phyloP scores from a whole-genome alignment of 2,113 vertebrate species.

The Scortum barcoo region DNA sequence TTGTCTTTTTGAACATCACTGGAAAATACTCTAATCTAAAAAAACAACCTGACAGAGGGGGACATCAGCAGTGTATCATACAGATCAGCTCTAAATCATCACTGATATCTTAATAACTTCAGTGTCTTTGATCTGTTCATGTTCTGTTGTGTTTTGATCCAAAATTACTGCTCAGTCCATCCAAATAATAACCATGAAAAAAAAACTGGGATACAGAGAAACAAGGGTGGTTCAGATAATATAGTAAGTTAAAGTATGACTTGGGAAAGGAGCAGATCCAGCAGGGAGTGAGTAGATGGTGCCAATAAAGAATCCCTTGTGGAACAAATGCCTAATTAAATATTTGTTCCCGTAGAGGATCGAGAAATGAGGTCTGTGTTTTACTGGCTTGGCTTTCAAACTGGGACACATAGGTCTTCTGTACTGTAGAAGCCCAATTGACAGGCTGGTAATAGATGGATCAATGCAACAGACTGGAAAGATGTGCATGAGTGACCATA shows the following conservation, averaged over 20 bases:
- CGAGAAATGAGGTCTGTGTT: slow-evolving; percentile 66
- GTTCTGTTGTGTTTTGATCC: not conserved
- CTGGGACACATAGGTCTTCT: slow-evolving; percentile 61
- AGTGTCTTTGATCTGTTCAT: not conserved
- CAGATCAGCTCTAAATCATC: slow-evolving; percentile 1
- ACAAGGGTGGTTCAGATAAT: slow-evolving; percentile 4
- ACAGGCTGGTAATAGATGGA: slow-evolving; percentile 50
- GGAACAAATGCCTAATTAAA: slow-evolving; percentile 60
- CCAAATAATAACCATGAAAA: not conserved
- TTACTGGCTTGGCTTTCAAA: slow-evolving; percentile 64
- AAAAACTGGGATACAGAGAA: not conserved
- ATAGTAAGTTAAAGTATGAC: slow-evolving; percentile 18
- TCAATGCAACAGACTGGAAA: slow-evolving; percentile 73
- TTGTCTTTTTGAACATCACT: not conserved
- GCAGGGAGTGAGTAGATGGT: slow-evolving; percentile 12
- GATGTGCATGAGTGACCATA: slow-evolving; percentile 52
- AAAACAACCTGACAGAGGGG: not conserved
- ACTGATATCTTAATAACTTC: not conserved
- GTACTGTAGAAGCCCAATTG: slow-evolving; percentile 22
- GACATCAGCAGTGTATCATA: not conserved
- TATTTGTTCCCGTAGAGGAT: slow-evolving; percentile 55
- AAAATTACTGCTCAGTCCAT: not conserved
- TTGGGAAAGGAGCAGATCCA: slow-evolving; percentile 41
- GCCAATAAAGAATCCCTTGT: slow-evolving; percentile 45
- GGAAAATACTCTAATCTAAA: not conserved